phyloP scores from a whole-genome alignment of 1,140 invertebrate species.

The Aradophagus sp. region DNA sequence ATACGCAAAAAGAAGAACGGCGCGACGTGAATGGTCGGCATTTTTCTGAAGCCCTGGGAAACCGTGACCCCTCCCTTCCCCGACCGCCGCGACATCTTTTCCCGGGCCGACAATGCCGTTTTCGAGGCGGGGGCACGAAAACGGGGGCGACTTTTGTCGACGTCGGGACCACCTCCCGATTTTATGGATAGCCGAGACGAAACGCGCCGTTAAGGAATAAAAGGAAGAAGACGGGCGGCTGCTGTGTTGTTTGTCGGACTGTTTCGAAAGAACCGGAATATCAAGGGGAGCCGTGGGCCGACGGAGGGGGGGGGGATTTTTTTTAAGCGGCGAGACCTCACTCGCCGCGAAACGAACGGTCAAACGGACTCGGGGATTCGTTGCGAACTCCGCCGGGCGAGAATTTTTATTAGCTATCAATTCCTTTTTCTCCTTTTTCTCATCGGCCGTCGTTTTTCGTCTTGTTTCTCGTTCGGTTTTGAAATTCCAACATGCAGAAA shows the following conservation, averaged over 20 bases:
- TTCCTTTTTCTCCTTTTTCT: too few species aligned
- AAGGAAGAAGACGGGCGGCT: conserved; percentile 53
- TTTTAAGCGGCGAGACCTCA: too few species aligned
- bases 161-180: conserved; percentile 55
- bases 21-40: too few species aligned
- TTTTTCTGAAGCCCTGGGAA: conserved; percentile 4
- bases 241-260: conserved; percentile 56
- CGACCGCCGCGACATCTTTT: conserved; percentile 13
- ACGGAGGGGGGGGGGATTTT: conserved; percentile 51
- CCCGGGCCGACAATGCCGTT: conserved; percentile 4
- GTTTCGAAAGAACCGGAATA: conserved; percentile 58
- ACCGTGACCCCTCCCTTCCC: too few species aligned
- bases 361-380: conserved; percentile 19
- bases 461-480: too few species aligned
- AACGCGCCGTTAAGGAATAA: conserved; percentile 58
- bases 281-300: too few species aligned
- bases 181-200: conserved; percentile 59
- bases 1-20: too few species aligned
- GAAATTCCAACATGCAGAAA: too few species aligned
- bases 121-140: conserved; percentile 37
- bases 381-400: conserved; percentile 13
- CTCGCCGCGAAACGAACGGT: conserved; percentile 9
- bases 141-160: conserved; percentile 57
- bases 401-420: conserved; percentile 34
- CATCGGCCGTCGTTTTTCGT: too few species aligned